Percentiles rank a stretch among this genome's conserved stretches.
Evolutionary conservation across 2,797 vertebrate species (phyloP).

Genomic region (Dromococcyx pavoninus): DNA sequence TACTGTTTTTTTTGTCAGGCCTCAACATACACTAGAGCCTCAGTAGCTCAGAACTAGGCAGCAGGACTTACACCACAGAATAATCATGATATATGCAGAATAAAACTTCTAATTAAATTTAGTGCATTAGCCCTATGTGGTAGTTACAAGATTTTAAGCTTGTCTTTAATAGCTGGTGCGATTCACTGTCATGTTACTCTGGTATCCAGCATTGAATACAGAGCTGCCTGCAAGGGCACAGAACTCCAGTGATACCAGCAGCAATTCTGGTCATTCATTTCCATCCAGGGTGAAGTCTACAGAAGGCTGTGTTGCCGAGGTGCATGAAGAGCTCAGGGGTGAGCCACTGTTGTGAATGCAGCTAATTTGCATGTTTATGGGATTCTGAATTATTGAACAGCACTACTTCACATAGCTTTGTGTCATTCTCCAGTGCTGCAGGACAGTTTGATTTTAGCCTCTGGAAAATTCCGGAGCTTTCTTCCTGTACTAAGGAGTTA

Average conservation of each 20-base stretch:
- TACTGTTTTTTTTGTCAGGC: neutral
- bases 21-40: neutral
- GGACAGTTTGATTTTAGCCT: neutral
- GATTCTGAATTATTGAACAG: conserved; percentile 10
- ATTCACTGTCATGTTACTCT: neutral
- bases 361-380: conserved; percentile 35
- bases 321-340: neutral
- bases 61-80: neutral
- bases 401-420: neutral
- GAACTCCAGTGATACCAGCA: neutral
- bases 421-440: neutral
- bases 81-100: neutral
- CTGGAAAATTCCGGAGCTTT: conserved; percentile 29
- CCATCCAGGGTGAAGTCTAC: neutral
- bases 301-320: neutral
- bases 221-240: neutral
- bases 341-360: neutral
- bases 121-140: neutral
- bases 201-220: neutral
- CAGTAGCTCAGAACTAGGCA: neutral
- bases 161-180: neutral
- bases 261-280: neutral
- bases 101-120: neutral
- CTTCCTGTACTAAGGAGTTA: neutral
- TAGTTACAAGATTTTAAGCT: neutral